Evolutionary conservation across 2,113 vertebrate genomes (phyloP).

Genomic region (Pica pica): DNA sequence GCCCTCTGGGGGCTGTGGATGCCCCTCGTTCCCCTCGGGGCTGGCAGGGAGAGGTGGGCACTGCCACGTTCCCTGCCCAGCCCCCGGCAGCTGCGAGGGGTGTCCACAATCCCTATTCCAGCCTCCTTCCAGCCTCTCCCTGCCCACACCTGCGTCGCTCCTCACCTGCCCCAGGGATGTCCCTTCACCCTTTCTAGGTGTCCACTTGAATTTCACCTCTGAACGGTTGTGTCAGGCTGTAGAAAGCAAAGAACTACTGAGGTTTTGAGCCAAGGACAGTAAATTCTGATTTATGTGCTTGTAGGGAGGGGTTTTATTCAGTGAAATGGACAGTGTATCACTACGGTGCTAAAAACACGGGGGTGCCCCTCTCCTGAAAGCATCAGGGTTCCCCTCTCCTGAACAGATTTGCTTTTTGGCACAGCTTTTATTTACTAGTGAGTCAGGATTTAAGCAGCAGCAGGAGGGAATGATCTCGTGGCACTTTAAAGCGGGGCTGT

Average conservation of each 20-base stretch:
- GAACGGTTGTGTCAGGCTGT: neutral
- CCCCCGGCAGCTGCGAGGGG: neutral
- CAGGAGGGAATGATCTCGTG: neutral
- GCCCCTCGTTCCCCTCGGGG: neutral
- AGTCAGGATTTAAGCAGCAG: neutral
- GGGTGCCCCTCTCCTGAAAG: neutral
- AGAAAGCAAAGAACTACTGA: neutral
- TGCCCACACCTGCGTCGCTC: neutral
- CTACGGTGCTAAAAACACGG: neutral
- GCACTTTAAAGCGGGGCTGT: neutral
- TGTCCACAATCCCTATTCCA: neutral
- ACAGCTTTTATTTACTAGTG: neutral
- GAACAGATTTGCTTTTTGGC: neutral
- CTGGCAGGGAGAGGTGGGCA: neutral
- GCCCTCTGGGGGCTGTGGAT: neutral
- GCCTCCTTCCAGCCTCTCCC: neutral
- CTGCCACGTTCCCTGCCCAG: neutral
- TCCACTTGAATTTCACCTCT: neutral
- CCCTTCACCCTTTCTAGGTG: neutral
- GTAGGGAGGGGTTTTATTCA: neutral
- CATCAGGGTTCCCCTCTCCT: neutral
- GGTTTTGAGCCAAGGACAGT: neutral
- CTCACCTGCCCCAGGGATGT: neutral
- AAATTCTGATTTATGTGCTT: neutral
- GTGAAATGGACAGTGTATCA: neutral